Percentiles rank a stretch among this genome's conserved stretches.
phyloP scores from a whole-genome alignment of 2,888 invertebrate species.

The Leucozona laternaria region DNA sequence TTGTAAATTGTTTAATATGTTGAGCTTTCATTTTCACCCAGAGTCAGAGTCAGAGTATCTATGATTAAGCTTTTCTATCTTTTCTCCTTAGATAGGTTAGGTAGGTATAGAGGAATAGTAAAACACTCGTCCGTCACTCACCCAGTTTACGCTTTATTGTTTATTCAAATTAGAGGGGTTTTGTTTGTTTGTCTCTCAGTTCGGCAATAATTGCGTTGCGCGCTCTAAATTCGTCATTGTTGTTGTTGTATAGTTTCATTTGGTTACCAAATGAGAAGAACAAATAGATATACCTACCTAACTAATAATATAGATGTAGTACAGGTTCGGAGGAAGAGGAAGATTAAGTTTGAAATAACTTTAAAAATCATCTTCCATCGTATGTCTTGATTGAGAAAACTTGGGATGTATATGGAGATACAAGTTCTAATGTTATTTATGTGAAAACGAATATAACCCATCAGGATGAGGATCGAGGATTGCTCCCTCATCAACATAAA shows the following conservation, averaged over 20 bases:
- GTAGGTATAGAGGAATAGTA: slow-evolving; percentile 2
- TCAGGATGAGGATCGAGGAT: slow-evolving; percentile 8
- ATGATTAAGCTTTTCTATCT: slow-evolving; percentile 9
- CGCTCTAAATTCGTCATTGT: slow-evolving; percentile 50
- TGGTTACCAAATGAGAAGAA: slow-evolving; percentile 44
- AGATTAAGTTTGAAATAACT: background rate
- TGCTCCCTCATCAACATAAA: background rate
- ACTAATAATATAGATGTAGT: background rate
- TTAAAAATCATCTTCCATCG: background rate
- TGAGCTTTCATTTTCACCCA: slow-evolving; percentile 19
- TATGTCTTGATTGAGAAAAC: slow-evolving; percentile 6
- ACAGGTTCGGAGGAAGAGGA: background rate
- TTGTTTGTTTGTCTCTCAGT: slow-evolving; percentile 74
- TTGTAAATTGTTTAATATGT: slow-evolving; percentile 27
- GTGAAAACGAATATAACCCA: background rate
- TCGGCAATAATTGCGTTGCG: slow-evolving; percentile 66
- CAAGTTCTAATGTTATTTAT: background rate
- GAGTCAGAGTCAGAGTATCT: background rate
- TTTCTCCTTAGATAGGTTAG: slow-evolving; percentile 57
- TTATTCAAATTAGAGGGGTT: slow-evolving; percentile 69
- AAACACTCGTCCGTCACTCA: slow-evolving; percentile 42
- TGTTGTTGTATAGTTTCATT: slow-evolving; percentile 49
- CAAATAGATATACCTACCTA: slow-evolving; percentile 33
- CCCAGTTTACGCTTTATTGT: slow-evolving; percentile 63
- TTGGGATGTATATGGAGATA: background rate